Evolutionary conservation across 2,797 vertebrate species (phyloP), one percentile per base, ranked within the genome.

Genomic region (Coendou prehensilis): DNA sequence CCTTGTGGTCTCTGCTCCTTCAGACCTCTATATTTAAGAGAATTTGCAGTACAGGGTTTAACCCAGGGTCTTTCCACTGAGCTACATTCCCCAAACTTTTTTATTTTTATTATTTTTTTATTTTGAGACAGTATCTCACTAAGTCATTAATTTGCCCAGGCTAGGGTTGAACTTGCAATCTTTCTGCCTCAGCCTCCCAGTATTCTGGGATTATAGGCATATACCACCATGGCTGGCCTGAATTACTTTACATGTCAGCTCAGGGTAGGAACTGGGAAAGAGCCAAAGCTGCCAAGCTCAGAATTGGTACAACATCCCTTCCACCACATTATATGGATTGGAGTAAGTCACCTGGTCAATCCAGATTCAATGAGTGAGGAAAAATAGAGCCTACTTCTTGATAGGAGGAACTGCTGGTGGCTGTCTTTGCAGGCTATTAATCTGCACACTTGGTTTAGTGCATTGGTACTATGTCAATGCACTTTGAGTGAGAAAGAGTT

Each of bases 401-500:
- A 64, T 33, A 57, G 37, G 63, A 95, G 59, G 64, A 95, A 67
- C 45, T 50, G 6, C 59, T 67, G 56, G 61, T 47, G 54, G 47
- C 75, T 63, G 9, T 71, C 69, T 95, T 50, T 54, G 17, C 23
- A 83, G 50, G 50, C 2, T 1, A 57, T 84, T 28, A 7, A 47
- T 84, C 80, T 41, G 50, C 1, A 67, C 17, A 47, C 83, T 76
- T 69, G 37, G 5, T 54, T 87, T n/a, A 93, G 47, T 14, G 41
- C 78, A 30, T 87, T 71, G 92, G 91, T 95, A 59, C 28, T 56
- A 63, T 52, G 23, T 52, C 22, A 67, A 33, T 8, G 4, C 9
- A 41, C 54, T 83, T 86, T 15, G 79, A 79, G 63, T 78, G 73
- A 63, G 69, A 84, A 95, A 97, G 81, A 50, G 9, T 47, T 20